Conservation (phyloP, 2,113 vertebrate genomes). For the Bungarus multicinctus region DNA sequence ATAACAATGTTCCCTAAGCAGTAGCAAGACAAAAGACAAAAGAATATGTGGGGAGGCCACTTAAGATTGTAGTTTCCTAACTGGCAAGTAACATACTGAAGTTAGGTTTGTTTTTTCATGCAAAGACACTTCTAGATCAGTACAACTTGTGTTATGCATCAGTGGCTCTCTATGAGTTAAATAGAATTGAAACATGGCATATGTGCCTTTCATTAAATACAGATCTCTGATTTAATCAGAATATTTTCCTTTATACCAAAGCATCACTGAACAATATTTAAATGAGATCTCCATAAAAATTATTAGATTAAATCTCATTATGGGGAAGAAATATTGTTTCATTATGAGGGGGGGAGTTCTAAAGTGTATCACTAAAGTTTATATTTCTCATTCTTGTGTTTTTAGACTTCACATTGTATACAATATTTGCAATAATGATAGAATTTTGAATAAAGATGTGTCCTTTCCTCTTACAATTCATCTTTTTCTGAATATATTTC, state of each 20-base stretch:
- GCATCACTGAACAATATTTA: constrained; percentile 13
- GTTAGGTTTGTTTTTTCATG: neutral
- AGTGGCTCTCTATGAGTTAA: neutral
- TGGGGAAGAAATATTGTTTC: constrained; percentile 17
- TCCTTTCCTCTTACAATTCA: neutral
- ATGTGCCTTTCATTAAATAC: neutral
- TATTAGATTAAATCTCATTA: constrained; percentile 21
- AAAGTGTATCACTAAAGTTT: constrained; percentile 1
- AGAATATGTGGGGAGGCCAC: neutral
- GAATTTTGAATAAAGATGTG: neutral
- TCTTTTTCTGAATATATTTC: neutral
- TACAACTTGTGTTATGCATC: neutral
- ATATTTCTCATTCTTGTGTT: neutral
- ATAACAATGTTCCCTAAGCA: neutral
- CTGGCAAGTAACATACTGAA: neutral
- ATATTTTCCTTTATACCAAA: neutral
- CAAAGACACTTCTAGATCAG: neutral
- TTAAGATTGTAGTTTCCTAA: neutral
- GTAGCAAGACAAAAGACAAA: neutral
- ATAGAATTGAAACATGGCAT: neutral
- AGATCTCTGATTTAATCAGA: neutral
- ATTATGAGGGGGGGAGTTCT: neutral
- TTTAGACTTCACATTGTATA: constrained; percentile 12
- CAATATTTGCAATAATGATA: neutral
- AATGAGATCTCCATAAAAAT: constrained; percentile 3